Evolutionary conservation across 2,113 vertebrate species (phyloP), one percentile per base, ranked within the genome.

Genomic region (Chlorodrepanis virens): DNA sequence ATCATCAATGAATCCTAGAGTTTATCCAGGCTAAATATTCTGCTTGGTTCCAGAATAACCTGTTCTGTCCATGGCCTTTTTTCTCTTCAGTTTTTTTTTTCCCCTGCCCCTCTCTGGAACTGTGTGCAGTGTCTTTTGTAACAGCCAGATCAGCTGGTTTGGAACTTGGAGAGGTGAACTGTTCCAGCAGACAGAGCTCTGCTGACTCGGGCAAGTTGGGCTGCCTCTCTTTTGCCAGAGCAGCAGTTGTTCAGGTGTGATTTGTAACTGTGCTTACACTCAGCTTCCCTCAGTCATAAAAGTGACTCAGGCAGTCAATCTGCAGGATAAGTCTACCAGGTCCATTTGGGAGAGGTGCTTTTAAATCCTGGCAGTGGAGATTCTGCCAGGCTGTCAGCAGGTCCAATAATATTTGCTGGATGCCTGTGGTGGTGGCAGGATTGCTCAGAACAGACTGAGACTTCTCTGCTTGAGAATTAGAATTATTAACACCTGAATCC

Each of bases 191-290:
- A 57, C 45, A 64, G 16, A 82, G 75, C 75, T 83, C 71, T 96
- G 92, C 96, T 97, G 96, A 92, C 80, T 60, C 56, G 16, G 67
- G 70, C 11, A 87, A 23, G 33, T 44, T 84, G 54, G 35, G 61
- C 57, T 72, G 67, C 15, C 2, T 10, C 12, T 72, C 75, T 85
- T 68, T 68, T 47, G 63, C 71, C 50, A 77, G 83, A 25, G 63
- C 71, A 83, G 91, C 47, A 68, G 19, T 80, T 84, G 84, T 65
- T 94, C 59, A 92, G 95, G 92, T 96, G 67, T 88, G 50, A 95
- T 89, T 63, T 71, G 77, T 84, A 29, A 39, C 74, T 84, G 8
- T n/a, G 53, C 84, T 84, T 75, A 31, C 69, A 79, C 70, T 80
- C 94, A 86, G 50, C 75, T 96, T 86, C 68, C 57, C 54, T 85